Evolutionary conservation across 1,140 invertebrate species (phyloP).

Genomic region (Papilio machaon): DNA sequence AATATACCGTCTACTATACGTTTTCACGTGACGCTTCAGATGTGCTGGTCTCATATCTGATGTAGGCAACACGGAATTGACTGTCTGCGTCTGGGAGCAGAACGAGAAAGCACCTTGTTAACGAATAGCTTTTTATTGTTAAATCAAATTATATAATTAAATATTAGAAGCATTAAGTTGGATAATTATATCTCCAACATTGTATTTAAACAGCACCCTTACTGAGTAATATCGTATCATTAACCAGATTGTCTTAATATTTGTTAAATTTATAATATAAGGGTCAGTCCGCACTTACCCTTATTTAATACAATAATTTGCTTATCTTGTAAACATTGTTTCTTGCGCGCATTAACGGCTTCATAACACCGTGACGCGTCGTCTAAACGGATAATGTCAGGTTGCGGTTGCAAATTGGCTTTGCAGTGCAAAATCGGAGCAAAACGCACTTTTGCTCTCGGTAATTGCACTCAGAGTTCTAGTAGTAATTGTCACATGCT

Average conservation of each 20-base stretch:
- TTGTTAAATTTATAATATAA: slow-evolving; percentile 7
- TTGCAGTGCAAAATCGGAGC: neutral
- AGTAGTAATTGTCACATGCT: neutral
- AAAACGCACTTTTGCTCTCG: neutral
- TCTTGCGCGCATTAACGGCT: neutral
- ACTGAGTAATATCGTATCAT: slow-evolving; percentile 8
- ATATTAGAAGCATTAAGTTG: too few relatives aligned
- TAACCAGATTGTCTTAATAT: slow-evolving; percentile 10
- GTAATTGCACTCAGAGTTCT: neutral
- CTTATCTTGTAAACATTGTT: slow-evolving; percentile 2
- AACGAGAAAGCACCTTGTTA: too few relatives aligned
- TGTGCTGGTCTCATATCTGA: neutral
- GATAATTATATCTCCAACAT: neutral
- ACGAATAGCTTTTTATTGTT: too few relatives aligned
- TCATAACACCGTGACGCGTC: slow-evolving; percentile 20
- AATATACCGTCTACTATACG: neutral
- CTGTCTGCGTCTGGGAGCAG: neutral
- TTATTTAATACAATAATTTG: slow-evolving; percentile 11
- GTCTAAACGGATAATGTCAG: slow-evolving; percentile 21
- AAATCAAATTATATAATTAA: neutral
- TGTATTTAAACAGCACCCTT: neutral
- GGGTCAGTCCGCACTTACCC: slow-evolving; percentile 15
- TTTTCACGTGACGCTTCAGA: neutral
- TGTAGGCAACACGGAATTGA: neutral
- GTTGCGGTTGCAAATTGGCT: slow-evolving; percentile 15